A percentile compares a stretch with the other conserved stretches of the same genome.
These are phyloP conservation scores for Ophonus ardosiacus DNA, from an alignment of 2,888 invertebrate species.

Conservation along the genomic window DNA sequence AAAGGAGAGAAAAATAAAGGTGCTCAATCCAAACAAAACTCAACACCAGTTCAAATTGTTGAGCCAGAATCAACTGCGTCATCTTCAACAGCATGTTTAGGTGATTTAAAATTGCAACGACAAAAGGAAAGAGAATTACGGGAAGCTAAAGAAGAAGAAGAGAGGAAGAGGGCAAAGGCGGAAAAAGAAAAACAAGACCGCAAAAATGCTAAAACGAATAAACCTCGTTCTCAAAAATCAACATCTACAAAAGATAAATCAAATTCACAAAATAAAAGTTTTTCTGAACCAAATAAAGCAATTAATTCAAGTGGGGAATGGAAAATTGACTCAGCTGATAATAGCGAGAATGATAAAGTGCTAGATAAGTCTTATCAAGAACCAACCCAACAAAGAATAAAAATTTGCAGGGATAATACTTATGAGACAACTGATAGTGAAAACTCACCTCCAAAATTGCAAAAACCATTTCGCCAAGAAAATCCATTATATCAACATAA, in stretches of 20 bases:
- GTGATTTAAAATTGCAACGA: conserved; percentile 23
- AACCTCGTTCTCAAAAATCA: neutral
- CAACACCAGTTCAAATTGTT: neutral
- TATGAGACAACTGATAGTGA: too few species aligned
- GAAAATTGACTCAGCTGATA: neutral
- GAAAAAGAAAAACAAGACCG: conserved; percentile 22
- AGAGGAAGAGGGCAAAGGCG: neutral
- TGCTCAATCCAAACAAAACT: neutral
- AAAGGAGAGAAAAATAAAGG: neutral
- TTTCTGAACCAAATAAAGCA: neutral
- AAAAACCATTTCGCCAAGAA: too few species aligned
- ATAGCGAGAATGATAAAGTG: too few species aligned
- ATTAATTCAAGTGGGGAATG: neutral
- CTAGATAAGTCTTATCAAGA: neutral
- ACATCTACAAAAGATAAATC: neutral
- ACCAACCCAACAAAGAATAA: neutral
- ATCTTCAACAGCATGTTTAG: neutral
- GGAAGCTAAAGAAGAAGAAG: conserved; percentile 1
- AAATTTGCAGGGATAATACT: too few species aligned
- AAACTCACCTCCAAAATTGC: too few species aligned
- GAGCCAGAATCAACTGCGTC: neutral
- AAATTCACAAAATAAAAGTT: neutral
- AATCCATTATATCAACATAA: too few species aligned
- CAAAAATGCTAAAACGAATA: neutral
- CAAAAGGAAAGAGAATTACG: conserved; percentile 30